These are phyloP conservation scores for Trichoplusia ni DNA, from an alignment of 1,140 invertebrate species.

Conservation along the genomic window DNA sequence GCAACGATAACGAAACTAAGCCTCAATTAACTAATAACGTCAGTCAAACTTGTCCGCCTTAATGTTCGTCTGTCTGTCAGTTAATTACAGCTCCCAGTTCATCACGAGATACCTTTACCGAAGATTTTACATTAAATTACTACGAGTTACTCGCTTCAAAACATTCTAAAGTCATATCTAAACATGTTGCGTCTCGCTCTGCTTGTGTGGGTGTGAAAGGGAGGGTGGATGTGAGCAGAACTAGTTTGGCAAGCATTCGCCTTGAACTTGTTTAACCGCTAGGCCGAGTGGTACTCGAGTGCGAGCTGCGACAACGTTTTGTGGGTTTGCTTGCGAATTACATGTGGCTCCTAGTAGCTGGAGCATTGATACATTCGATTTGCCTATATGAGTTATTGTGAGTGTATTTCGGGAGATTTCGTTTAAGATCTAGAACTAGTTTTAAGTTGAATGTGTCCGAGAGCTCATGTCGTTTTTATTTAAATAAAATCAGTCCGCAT, in stretches of 20 bases:
- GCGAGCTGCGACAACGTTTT: neutral
- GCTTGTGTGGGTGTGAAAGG: slow-evolving; percentile 8
- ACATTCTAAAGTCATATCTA: slow-evolving; percentile 27
- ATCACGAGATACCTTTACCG: too few species aligned
- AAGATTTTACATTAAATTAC: slow-evolving; percentile 15
- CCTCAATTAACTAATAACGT: too few species aligned
- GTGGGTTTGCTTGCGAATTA: slow-evolving; percentile 15
- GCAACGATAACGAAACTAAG: too few species aligned
- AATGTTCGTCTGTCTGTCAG: neutral
- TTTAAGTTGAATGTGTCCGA: too few species aligned
- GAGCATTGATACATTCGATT: too few species aligned
- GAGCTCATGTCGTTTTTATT: too few species aligned
- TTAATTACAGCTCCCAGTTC: neutral
- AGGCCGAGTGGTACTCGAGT: slow-evolving; percentile 25
- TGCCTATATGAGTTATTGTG: too few species aligned
- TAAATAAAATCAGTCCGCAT: too few species aligned
- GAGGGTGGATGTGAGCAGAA: slow-evolving; percentile 32
- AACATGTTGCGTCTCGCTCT: slow-evolving; percentile 33
- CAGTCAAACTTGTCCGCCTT: too few species aligned
- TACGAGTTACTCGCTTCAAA: slow-evolving; percentile 11
- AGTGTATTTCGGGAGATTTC: too few species aligned
- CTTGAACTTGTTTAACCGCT: slow-evolving; percentile 51
- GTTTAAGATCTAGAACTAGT: too few species aligned
- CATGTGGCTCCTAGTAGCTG: neutral
- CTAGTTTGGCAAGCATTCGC: slow-evolving; percentile 33